A percentile compares a stretch with the other conserved stretches of the same genome.
phyloP scores from a whole-genome alignment of 2,113 vertebrate species.

The Indicator indicator region DNA sequence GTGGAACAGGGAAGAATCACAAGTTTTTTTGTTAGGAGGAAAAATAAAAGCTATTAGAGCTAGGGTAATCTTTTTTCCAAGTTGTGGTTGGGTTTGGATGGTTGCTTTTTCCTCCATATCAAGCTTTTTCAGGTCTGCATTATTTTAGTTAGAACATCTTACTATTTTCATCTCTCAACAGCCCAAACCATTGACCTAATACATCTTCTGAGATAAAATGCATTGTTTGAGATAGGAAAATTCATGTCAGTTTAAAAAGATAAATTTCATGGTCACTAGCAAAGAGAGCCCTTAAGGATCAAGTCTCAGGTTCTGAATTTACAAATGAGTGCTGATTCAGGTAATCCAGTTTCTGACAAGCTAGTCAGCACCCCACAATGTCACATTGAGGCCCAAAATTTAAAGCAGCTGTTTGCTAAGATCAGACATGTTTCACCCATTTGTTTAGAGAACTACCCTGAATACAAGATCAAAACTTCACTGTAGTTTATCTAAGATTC shows the following conservation, averaged over 20 bases:
- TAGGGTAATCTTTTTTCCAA: neutral
- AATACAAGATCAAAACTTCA: neutral
- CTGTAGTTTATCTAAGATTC: neutral
- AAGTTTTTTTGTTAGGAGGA: neutral
- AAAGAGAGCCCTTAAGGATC: neutral
- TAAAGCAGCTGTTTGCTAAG: neutral
- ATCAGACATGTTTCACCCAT: neutral
- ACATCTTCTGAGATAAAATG: neutral
- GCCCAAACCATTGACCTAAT: neutral
- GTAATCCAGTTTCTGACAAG: neutral
- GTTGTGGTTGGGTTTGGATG: neutral
- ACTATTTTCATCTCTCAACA: constrained; percentile 18
- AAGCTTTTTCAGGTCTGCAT: constrained; percentile 11
- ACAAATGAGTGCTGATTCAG: neutral
- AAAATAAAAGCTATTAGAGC: neutral
- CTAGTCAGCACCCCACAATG: neutral
- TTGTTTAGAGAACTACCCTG: neutral
- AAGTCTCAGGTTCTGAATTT: neutral
- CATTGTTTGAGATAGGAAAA: neutral
- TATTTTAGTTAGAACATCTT: neutral
- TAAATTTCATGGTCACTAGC: neutral
- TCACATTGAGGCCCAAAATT: neutral
- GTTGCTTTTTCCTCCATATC: neutral
- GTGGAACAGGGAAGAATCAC: neutral
- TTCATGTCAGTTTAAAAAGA: neutral